Percentiles rank a stretch among this genome's conserved stretches.
phyloP scores from a whole-genome alignment of 2,888 invertebrate genomes.

The Pandemis cinnamomeana region DNA sequence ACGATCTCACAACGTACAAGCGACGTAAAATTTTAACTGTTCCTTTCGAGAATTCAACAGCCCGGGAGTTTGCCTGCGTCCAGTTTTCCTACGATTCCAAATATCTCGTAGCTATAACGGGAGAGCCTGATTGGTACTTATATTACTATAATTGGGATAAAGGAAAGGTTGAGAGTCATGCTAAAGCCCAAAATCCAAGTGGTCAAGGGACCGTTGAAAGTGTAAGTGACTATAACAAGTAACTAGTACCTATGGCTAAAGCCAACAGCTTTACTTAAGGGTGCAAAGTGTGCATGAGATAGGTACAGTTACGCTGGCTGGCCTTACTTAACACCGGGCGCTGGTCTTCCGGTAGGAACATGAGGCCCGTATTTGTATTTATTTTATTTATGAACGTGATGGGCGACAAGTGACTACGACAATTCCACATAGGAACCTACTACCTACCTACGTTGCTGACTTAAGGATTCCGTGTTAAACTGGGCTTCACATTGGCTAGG shows the following conservation, averaged over 20 bases:
- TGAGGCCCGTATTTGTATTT: no score
- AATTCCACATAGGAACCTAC: no score
- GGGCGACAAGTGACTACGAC: no score
- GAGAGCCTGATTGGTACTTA: conserved; percentile 92
- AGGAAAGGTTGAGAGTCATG: conserved; percentile 90
- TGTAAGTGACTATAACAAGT: conserved; percentile 55
- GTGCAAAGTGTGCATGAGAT: background rate
- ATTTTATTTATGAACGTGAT: no score
- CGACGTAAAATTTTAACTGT: conserved; percentile 87
- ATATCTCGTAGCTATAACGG: conserved; percentile 91
- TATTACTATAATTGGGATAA: conserved; percentile 93
- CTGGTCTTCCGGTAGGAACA: no score
- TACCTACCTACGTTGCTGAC: no score
- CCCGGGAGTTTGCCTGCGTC: conserved; percentile 88
- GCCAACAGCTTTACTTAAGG: background rate
- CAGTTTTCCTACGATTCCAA: conserved; percentile 93
- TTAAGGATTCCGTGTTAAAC: no score
- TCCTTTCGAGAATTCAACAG: conserved; percentile 85
- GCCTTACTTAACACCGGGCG: no score
- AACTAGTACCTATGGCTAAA: background rate
- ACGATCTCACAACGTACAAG: conserved; percentile 88
- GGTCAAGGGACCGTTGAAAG: conserved; percentile 86
- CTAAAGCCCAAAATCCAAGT: conserved; percentile 88
- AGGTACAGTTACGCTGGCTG: no score
- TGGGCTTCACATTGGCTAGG: no score